Evolutionary conservation across 2,888 invertebrate genomes (phyloP).

Genomic region (Microctonus hyperodae): DNA sequence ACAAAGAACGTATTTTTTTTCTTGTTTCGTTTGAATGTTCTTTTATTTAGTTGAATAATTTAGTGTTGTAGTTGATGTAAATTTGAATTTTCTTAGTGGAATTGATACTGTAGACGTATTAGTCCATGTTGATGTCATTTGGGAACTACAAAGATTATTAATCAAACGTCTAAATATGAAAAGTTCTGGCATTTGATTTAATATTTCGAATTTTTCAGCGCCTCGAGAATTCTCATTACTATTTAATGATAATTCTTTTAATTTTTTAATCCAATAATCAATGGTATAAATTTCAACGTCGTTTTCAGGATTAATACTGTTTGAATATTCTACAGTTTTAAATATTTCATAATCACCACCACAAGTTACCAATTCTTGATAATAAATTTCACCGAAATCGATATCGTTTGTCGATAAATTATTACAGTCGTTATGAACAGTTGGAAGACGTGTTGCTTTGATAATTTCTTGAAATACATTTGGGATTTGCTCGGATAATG

Average conservation of each 20-base stretch:
- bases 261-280: neutral
- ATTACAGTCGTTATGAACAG: slow-evolving; percentile 5
- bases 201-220: slow-evolving; percentile 15
- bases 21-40: neutral
- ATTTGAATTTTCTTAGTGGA: neutral
- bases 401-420: slow-evolving; percentile 28
- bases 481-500: slow-evolving; percentile 35
- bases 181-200: slow-evolving; percentile 29
- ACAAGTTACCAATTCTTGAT: slow-evolving; percentile 22
- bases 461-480: slow-evolving; percentile 39
- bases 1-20: neutral
- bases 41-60: neutral
- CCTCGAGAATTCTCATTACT: neutral
- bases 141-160: slow-evolving; percentile 30
- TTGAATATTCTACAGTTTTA: neutral
- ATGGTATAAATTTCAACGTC: neutral
- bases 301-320: neutral
- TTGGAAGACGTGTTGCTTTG: slow-evolving; percentile 32
- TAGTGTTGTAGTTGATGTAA: neutral
- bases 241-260: neutral
- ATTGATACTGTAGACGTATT: slow-evolving; percentile 28
- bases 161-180: slow-evolving; percentile 32
- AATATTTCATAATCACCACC: slow-evolving; percentile 16
- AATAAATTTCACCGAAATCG: slow-evolving; percentile 37
- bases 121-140: slow-evolving; percentile 28